Evolutionary conservation across 2,888 invertebrate genomes (phyloP).

Genomic region (Allophyes oxyacanthae): DNA sequence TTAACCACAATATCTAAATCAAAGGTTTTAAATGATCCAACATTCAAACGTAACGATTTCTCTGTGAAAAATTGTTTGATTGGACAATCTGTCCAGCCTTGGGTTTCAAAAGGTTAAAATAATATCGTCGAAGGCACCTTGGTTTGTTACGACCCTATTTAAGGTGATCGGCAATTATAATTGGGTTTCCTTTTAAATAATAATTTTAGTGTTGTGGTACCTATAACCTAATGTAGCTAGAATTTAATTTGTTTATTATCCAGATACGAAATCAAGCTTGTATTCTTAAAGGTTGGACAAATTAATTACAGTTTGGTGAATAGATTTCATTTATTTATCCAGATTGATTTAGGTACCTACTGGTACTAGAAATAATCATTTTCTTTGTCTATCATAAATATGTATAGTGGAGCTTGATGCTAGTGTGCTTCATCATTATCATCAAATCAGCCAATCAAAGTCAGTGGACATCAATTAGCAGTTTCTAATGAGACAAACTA

Average conservation of each 20-base stretch:
- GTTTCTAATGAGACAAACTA: too few relatives aligned
- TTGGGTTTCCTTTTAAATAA: slow-evolving; percentile 20
- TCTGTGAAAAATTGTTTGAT: slow-evolving; percentile 72
- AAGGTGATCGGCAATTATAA: slow-evolving; percentile 26
- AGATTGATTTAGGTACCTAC: too few relatives aligned
- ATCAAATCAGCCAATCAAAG: too few relatives aligned
- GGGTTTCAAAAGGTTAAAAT: slow-evolving; percentile 66
- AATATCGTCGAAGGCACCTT: slow-evolving; percentile 69
- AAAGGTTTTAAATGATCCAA: slow-evolving; percentile 54
- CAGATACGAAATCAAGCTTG: too few relatives aligned
- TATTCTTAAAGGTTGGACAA: too few relatives aligned
- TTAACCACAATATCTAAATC: slow-evolving; percentile 52
- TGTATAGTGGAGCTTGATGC: too few relatives aligned
- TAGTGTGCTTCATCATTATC: too few relatives aligned
- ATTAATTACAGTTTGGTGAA: too few relatives aligned
- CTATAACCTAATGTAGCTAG: not conserved
- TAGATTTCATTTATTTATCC: too few relatives aligned
- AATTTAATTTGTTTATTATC: not conserved
- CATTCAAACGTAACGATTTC: slow-evolving; percentile 53
- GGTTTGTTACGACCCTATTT: slow-evolving; percentile 46
- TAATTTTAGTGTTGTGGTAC: slow-evolving; percentile 5
- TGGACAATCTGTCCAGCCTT: slow-evolving; percentile 69
- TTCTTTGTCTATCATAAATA: too few relatives aligned
- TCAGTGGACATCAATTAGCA: too few relatives aligned
- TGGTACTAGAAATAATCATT: too few relatives aligned